Conservation (phyloP, 2,113 vertebrate species). For the Romanogobio albipinnatus region DNA sequence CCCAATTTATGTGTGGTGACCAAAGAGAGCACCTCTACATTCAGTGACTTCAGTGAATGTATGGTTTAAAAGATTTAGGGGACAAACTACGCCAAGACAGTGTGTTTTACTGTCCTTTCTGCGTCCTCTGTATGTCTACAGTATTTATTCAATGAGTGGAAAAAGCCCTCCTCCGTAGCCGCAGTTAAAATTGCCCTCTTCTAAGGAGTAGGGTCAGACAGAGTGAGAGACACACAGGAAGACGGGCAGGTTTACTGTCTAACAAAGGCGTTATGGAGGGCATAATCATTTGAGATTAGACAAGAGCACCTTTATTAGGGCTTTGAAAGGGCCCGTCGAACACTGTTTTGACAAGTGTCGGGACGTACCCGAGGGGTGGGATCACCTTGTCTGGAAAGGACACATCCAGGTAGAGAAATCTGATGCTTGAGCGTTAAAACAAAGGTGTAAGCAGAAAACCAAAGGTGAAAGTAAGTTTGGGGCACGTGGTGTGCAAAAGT, state of each 20-base stretch:
- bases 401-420: conserved; percentile 7
- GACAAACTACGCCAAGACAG: background rate
- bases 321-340: conserved; percentile 49
- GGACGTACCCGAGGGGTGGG: conserved; percentile 61
- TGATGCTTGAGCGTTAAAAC: background rate
- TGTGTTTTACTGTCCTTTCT: conserved; percentile 17
- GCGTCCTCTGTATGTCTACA: conserved; percentile 34
- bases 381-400: conserved; percentile 67
- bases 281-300: conserved; percentile 69
- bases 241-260: conserved; percentile 46
- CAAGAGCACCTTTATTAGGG: conserved; percentile 28
- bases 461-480: background rate
- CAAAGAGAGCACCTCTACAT: background rate
- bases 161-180: background rate
- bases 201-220: background rate
- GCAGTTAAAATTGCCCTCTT: conserved; percentile 27
- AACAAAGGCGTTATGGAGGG: conserved; percentile 58
- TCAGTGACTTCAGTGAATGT: conserved; percentile 1
- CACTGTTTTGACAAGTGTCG: conserved; percentile 64
- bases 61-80: conserved; percentile 19
- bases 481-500: background rate
- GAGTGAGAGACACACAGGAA: conserved; percentile 25
- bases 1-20: background rate
- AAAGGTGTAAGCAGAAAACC: background rate
- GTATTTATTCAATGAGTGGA: conserved; percentile 1